phyloP scores from a whole-genome alignment of 2,888 invertebrate genomes.

The Calliscelio sp. region DNA sequence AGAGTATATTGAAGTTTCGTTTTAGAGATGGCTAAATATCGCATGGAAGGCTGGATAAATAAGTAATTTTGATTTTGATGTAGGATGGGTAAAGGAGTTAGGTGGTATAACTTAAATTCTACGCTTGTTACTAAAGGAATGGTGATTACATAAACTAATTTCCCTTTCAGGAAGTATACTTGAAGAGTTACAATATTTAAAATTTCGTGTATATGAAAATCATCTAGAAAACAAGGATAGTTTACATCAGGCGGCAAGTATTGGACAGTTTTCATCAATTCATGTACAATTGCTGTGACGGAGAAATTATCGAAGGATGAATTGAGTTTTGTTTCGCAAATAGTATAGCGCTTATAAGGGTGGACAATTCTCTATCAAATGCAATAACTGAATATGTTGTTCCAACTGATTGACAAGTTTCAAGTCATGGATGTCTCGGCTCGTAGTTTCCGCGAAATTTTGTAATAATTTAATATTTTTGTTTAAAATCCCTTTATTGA shows the following conservation, averaged over 20 bases:
- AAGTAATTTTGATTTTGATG: neutral
- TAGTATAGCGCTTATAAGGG: no score
- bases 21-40: neutral
- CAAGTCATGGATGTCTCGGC: neutral
- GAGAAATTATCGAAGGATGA: no score
- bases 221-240: neutral
- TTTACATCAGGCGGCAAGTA: no score
- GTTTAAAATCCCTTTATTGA: constrained; percentile 19
- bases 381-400: constrained; percentile 18
- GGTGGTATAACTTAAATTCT: neutral
- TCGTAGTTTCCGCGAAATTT: constrained; percentile 8
- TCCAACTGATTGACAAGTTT: neutral
- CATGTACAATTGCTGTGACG: no score
- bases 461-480: constrained; percentile 25
- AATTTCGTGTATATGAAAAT: neutral
- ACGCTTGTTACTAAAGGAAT: neutral
- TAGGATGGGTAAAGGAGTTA: neutral
- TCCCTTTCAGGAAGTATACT: neutral
- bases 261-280: no score
- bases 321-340: constrained; percentile 46
- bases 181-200: neutral
- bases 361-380: constrained; percentile 25
- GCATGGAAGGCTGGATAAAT: neutral
- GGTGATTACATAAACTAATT: neutral
- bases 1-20: neutral